Base-by-base conservation (phyloP, 2,888 invertebrate species). In the Temnothorax ravouxi region DNA sequence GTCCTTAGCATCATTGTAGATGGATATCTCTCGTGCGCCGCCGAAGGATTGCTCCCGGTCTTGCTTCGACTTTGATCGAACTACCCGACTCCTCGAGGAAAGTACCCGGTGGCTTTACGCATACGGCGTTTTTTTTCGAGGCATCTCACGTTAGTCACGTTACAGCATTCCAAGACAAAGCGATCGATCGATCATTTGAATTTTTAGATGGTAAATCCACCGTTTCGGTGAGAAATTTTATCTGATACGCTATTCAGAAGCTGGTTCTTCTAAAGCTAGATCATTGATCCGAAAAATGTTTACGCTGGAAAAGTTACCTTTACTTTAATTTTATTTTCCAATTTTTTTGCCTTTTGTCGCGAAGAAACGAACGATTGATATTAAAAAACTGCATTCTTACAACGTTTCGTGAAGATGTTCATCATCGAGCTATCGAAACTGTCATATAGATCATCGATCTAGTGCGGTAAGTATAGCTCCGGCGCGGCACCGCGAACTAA, bases 1-100 rank as follows among this genome's bases (percentile, higher is more conserved):
- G 92, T 92, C 92, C 93, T 93, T 93, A 92, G 91, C 93, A 90
- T 93, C 92, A 92, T 93, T 92, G 93, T 93, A 93, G 94, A 94
- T 94, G 90, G 90, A 91, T 94, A 94, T 94, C 94, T 92, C 86
- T 64, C 47, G 29, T 66, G 64, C 83, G 67, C 62, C 88, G 87
- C 85, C 89, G 85, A 87, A 84, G 87, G 84, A 89, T 86, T 69
- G 90, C 90, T 90, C 76, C 90, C 64, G 90, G 89, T 90, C 85
- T 90, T 90, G 69, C 85, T 67, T 81, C 89, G 92, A 92, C 93
- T 93, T 93, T 92, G 93, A 94, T 93, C 91, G 92, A 93, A 91
- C 86, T 89, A 86, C 83, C 47, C 75, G 38, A 34, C 34, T 71
- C 29, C 21, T 25, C 41, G 25, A 44, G 62, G 47, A 52, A 64